Base-by-base conservation (phyloP, 2,113 vertebrate genomes). In the Campylomormyrus tamandua region DNA sequence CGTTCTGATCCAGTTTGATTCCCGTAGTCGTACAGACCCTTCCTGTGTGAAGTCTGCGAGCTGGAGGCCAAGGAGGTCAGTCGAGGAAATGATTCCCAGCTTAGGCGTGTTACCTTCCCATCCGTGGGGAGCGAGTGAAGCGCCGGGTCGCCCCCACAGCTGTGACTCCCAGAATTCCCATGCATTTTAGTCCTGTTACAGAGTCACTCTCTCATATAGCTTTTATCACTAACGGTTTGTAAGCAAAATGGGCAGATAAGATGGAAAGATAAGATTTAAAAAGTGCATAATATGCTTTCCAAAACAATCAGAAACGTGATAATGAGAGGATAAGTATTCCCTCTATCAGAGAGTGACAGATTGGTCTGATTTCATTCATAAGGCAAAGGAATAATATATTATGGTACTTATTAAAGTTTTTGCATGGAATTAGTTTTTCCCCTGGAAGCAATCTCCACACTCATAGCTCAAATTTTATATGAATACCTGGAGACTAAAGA, bases 1-100 rank as follows among this genome's bases (percentile, higher is more conserved):
- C 21, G 90, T 93, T 91, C 90, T 91, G n/a, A 90, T 89, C 9
- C 19, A 50, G 35, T 86, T 58, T 46, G 24, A 5, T 11, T 77
- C 31, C 1, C 5, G 70, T 50, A 58, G 49, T 84, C 77, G 49
- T 46, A 89, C 46, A 88, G 88, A 35, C 87, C 89, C 86, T 91
- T 93, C 91, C 84, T 91, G 90, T 87, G 46, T 83, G 88, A 58
- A 53, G 58, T n/a, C n/a, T 46, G 21, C 11, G 6, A 31, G 27
- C 15, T 56, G 80, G 31, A 11, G 39, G 80, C 70, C 70, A 39
- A 39, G 31, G 31, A 77, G 70, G 70, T 77, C 70, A 39, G 27
- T 21, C 17, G 77, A 45, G 77, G 39, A 83, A 83, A 83, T 39
- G 77, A 42, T 11, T 83, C 80, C 5, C 42, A 83, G 42, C 80